A percentile compares a stretch with the other conserved stretches of the same genome.
phyloP scores from a whole-genome alignment of 2,797 vertebrate species.

The Leptatherina wallacei region DNA sequence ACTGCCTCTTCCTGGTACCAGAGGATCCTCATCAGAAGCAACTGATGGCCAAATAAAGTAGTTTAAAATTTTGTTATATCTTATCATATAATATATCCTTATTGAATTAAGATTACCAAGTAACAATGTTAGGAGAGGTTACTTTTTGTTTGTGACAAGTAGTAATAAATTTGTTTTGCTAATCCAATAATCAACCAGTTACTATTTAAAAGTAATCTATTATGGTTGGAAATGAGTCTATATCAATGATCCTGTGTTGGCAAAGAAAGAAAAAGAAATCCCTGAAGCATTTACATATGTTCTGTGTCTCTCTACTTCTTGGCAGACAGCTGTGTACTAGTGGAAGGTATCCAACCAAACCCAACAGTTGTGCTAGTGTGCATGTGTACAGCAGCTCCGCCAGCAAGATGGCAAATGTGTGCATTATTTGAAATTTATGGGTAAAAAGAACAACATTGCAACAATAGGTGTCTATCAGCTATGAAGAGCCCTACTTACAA shows the following conservation, averaged over 20 bases:
- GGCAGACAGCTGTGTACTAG: background rate
- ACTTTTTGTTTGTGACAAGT: too few relatives aligned
- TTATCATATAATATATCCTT: too few relatives aligned
- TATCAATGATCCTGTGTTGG: background rate
- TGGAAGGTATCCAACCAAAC: conserved; percentile 1
- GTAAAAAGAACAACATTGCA: background rate
- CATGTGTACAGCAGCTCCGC: background rate
- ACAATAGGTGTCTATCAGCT: background rate
- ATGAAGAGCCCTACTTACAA: background rate
- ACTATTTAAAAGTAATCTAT: background rate
- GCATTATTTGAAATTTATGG: conserved; percentile 2
- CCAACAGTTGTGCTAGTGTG: background rate
- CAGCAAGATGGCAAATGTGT: background rate
- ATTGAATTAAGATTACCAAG: background rate
- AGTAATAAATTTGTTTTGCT: background rate
- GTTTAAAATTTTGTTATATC: too few relatives aligned
- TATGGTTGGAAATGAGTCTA: background rate
- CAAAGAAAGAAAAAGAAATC: background rate
- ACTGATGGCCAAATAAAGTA: too few relatives aligned
- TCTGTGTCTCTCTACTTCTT: background rate
- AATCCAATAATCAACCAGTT: background rate
- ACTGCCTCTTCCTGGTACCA: too few relatives aligned
- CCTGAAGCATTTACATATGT: background rate
- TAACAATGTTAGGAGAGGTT: background rate
- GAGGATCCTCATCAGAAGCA: too few relatives aligned